A percentile compares a stretch with the other conserved stretches of the same genome.
Conservation (phyloP, 2,113 vertebrate genomes). For the Microcebus lehilahytsara region DNA sequence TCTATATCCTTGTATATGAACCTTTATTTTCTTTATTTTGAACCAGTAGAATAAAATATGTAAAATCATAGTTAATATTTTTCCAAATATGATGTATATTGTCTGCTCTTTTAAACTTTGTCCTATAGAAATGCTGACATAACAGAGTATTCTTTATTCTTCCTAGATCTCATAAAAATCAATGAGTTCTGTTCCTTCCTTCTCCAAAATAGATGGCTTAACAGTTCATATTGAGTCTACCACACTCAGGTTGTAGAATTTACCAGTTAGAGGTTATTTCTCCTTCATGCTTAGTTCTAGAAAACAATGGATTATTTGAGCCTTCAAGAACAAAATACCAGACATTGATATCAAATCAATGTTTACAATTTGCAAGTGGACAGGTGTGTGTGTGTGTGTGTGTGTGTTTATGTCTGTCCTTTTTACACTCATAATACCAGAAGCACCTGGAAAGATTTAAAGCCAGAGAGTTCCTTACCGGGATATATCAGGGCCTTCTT, state of each 20-base stretch:
- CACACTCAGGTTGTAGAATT: not conserved
- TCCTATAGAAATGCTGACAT: not conserved
- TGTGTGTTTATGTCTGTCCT: not conserved
- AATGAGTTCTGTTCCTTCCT: not conserved
- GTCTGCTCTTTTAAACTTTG: not conserved
- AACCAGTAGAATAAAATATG: not conserved
- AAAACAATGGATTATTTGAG: not conserved
- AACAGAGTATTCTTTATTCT: not conserved
- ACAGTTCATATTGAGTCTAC: not conserved
- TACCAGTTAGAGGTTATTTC: not conserved
- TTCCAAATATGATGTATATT: not conserved
- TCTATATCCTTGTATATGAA: not conserved
- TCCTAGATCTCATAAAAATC: not conserved
- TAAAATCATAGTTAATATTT: not conserved
- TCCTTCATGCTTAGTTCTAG: not conserved
- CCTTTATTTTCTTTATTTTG: not conserved
- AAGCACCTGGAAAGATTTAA: not conserved
- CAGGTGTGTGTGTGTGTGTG: not conserved
- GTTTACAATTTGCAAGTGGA: not conserved
- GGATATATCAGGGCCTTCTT: conserved; percentile 53
- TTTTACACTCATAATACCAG: not conserved
- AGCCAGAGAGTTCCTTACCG: not conserved
- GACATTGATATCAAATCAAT: not conserved
- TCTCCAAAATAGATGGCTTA: not conserved
- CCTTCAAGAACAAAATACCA: not conserved